Conservation (phyloP, 2,888 invertebrate genomes). For the Eristalinus aeneus region DNA sequence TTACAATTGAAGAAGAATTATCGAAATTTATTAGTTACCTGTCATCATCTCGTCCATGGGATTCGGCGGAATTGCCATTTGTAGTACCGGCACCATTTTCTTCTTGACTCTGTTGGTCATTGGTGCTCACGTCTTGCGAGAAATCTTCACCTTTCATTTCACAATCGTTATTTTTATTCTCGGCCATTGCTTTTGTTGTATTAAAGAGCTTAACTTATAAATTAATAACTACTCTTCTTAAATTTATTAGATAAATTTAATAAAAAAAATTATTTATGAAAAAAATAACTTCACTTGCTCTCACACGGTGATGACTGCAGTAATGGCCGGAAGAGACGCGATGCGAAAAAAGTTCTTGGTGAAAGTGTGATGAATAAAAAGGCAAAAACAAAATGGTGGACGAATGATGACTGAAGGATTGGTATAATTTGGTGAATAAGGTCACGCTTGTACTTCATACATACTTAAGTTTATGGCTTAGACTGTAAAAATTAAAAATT, state of each 20-base stretch:
- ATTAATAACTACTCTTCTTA: conserved; percentile 67
- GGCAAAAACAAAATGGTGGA: conserved; percentile 45
- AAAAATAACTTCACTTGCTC: conserved; percentile 72
- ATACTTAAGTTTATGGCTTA: no score
- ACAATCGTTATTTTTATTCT: conserved; percentile 83
- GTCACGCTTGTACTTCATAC: not conserved
- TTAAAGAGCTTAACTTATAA: conserved; percentile 66
- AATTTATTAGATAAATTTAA: conserved; percentile 67
- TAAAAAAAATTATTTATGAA: conserved; percentile 51
- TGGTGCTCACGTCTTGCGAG: conserved; percentile 86
- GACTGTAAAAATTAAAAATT: no score
- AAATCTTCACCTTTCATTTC: conserved; percentile 91
- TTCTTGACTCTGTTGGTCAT: conserved; percentile 82
- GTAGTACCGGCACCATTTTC: conserved; percentile 83
- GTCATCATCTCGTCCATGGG: conserved; percentile 87
- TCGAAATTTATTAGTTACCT: conserved; percentile 82
- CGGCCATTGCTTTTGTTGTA: conserved; percentile 80
- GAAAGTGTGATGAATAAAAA: conserved; percentile 48
- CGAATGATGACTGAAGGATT: not conserved
- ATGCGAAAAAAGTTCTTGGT: conserved; percentile 62
- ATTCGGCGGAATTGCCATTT: conserved; percentile 75
- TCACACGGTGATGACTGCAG: conserved; percentile 76
- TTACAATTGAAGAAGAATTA: not conserved
- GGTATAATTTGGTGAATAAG: conserved; percentile 30
- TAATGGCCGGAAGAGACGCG: conserved; percentile 80